Conservation (phyloP, 2,888 invertebrate species). For the Candidula unifasciata region DNA sequence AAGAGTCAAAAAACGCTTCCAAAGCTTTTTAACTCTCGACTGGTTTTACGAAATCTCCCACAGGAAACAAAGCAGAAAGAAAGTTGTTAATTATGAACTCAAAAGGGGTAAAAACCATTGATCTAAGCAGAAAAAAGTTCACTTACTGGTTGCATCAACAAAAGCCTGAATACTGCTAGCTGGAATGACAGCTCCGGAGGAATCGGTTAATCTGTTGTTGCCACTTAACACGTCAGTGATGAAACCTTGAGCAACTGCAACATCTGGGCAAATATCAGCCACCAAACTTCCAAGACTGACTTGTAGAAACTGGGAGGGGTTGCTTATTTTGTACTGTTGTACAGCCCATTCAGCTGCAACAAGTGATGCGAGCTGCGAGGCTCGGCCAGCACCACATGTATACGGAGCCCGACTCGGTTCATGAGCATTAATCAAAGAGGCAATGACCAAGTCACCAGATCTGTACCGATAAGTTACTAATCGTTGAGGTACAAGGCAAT, state of each 20-base stretch:
- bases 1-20: too few relatives aligned
- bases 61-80: too few relatives aligned
- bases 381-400: conserved; percentile 62
- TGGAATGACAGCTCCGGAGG: conserved; percentile 59
- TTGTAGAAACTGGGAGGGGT: conserved; percentile 57
- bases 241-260: conserved; percentile 60
- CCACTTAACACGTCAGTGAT: conserved; percentile 65
- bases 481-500: conserved; percentile 61
- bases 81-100: neutral
- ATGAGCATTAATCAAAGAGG: conserved; percentile 66
- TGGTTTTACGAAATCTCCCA: too few relatives aligned
- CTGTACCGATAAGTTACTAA: conserved; percentile 57
- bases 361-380: conserved; percentile 59
- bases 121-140: neutral
- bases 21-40: too few relatives aligned
- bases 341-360: conserved; percentile 70
- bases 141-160: conserved; percentile 57
- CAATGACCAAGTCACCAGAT: conserved; percentile 68
- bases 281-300: conserved; percentile 66
- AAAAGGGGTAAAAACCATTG: neutral
- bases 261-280: conserved; percentile 66
- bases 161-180: conserved; percentile 63
- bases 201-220: conserved; percentile 58
- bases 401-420: conserved; percentile 59
- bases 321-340: conserved; percentile 49